Percentiles rank a stretch among this genome's conserved stretches.
Conservation (phyloP, 1,140 invertebrate species). For the Calycopis cecrops region DNA sequence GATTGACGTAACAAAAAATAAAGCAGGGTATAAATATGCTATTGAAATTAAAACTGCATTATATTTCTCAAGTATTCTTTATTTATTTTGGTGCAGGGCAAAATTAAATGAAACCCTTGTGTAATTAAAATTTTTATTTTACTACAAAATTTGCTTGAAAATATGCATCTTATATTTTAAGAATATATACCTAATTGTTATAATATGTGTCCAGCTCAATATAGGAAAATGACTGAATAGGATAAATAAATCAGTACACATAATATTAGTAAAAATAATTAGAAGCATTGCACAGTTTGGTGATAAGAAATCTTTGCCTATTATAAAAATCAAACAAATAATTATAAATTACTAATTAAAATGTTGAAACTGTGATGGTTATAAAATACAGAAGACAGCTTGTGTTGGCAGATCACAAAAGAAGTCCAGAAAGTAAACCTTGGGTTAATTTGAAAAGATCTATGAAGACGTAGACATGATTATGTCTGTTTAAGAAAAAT, state of each 20-base stretch:
- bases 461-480: no score
- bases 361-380: no score
- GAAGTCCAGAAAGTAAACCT: no score
- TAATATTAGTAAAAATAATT: neutral
- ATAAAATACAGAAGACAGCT: no score
- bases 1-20: conserved; percentile 26
- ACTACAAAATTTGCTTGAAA: conserved; percentile 35
- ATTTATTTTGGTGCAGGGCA: conserved; percentile 58
- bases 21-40: conserved; percentile 30
- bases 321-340: no score
- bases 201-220: conserved; percentile 5
- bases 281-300: no score
- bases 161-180: conserved; percentile 31
- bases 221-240: conserved; percentile 19
- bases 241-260: conserved; percentile 30
- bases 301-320: no score
- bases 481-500: no score
- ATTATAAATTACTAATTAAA: no score
- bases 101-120: conserved; percentile 67
- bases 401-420: no score
- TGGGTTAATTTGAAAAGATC: no score
- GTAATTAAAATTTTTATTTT: conserved; percentile 51
- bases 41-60: conserved; percentile 66
- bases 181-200: conserved; percentile 21
- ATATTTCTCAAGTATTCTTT: conserved; percentile 60